Base-by-base conservation (phyloP, 2,113 vertebrate species). In the Malaclemys terrapin region DNA sequence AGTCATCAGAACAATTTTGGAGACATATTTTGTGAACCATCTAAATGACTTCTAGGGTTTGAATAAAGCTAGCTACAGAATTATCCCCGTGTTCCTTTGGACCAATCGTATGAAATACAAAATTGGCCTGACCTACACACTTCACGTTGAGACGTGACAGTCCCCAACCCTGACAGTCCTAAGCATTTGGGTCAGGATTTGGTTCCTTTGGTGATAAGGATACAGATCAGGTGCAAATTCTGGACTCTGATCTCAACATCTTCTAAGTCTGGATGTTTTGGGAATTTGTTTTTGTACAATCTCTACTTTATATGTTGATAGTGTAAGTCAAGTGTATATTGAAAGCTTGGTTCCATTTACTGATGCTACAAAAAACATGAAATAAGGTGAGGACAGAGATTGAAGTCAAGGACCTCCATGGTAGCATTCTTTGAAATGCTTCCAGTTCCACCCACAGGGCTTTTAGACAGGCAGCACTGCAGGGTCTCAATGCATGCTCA, bases 301-400 rank as follows among this genome's bases (percentile, higher is more conserved):
- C 29, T 92, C 5, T 62, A 92, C 82, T 94, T 95, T 86, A 95
- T 90, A 85, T 75, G 52, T 89, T 86, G 42, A 88, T 76, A 86
- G 45, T 84, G 79, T 86, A 95, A 95, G 82, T 89, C 89, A 93
- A 84, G 72, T 94, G 56, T 88, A 38, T 76, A 49, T 93, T 95
- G 79, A 96, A 95, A 97, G 81, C 87, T 93, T 91, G 62, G 84
- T 29, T 86, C 80, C 83, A 78, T 95, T 89, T 96, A 88, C 88
- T 95, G 89, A 93, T 80, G 45, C 76, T 82, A 84, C 45, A 88
- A 86, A 86, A 94, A 94, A 80, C 49, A 76, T 22, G 42, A 92
- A 94, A 93, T 90, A 89, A 62, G 29, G 13, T 62, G 29, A 62
- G 59, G 27, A 31, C 12, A 35, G 29, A 35, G 29, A 62, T 27